phyloP scores from a whole-genome alignment of 2,113 vertebrate species.

The Oxyura jamaicensis region DNA sequence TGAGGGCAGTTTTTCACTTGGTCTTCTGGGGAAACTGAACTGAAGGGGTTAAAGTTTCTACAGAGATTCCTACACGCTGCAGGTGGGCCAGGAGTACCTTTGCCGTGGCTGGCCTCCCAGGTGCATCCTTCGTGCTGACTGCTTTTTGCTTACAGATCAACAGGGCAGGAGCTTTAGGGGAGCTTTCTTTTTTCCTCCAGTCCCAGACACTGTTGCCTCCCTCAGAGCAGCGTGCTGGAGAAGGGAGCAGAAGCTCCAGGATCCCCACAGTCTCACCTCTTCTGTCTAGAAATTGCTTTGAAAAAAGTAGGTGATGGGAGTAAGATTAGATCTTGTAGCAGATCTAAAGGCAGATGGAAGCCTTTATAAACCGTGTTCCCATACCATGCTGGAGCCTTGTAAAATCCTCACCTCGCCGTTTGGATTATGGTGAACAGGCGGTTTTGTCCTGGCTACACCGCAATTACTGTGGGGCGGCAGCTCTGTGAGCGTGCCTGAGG shows the following conservation, averaged over 20 bases:
- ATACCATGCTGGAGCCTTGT: not conserved
- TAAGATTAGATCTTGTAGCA: constrained; percentile 5
- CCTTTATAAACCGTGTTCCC: not conserved
- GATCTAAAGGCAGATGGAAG: not conserved
- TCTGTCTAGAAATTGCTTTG: not conserved
- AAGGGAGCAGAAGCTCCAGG: not conserved
- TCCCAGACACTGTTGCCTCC: not conserved
- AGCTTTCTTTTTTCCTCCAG: not conserved
- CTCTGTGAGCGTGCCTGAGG: not conserved
- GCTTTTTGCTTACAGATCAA: not conserved
- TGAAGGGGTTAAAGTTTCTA: not conserved
- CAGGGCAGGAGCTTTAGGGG: not conserved
- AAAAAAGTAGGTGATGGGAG: not conserved
- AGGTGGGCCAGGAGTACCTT: not conserved
- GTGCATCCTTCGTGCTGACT: not conserved
- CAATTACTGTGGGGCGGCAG: not conserved
- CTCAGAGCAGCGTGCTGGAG: not conserved
- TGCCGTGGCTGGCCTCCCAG: not conserved
- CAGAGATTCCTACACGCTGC: not conserved
- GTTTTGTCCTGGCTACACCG: not conserved
- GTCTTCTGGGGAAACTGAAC: not conserved
- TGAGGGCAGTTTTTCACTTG: not conserved
- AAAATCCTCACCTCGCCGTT: not conserved
- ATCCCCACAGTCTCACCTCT: not conserved
- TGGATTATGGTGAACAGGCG: not conserved